Conservation (phyloP, 1,140 invertebrate genomes). For the Dendroctonus valens region DNA sequence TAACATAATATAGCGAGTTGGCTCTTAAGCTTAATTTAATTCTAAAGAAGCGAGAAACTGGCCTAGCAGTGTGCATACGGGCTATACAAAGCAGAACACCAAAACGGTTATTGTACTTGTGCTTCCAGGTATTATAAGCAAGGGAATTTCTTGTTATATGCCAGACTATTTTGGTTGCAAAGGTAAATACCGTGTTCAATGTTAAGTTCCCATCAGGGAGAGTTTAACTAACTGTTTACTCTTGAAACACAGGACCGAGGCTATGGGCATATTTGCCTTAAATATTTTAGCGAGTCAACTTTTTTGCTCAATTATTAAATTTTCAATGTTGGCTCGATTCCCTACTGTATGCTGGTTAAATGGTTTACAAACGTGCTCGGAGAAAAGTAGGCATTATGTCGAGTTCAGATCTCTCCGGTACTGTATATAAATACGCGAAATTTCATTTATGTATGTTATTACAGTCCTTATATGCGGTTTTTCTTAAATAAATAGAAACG, state of each 20-base stretch:
- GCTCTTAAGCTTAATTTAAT: slow-evolving; percentile 8
- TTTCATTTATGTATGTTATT: no score
- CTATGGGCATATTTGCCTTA: slow-evolving; percentile 23
- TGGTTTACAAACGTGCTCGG: no score
- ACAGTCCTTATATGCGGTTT: no score
- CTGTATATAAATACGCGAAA: no score
- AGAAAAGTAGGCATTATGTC: no score
- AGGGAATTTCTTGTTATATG: slow-evolving; percentile 31
- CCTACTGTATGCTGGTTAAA: no score
- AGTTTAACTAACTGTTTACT: slow-evolving; percentile 31
- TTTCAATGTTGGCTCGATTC: neutral
- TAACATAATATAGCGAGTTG: neutral
- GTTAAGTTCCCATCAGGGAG: slow-evolving; percentile 23
- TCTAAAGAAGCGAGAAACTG: slow-evolving; percentile 12
- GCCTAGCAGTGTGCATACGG: slow-evolving; percentile 12
- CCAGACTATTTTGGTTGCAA: slow-evolving; percentile 28
- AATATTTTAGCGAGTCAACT: slow-evolving; percentile 22
- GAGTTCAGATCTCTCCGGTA: no score
- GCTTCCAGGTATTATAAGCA: slow-evolving; percentile 26
- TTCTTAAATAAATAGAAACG: no score
- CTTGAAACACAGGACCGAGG: slow-evolving; percentile 17
- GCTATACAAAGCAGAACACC: slow-evolving; percentile 13
- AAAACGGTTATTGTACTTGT: slow-evolving; percentile 27
- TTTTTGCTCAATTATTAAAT: slow-evolving; percentile 29
- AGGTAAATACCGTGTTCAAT: slow-evolving; percentile 31